These are phyloP conservation scores for Varanus salvator DNA, from an alignment of 2,113 vertebrate genomes.

Conservation along the genomic window DNA sequence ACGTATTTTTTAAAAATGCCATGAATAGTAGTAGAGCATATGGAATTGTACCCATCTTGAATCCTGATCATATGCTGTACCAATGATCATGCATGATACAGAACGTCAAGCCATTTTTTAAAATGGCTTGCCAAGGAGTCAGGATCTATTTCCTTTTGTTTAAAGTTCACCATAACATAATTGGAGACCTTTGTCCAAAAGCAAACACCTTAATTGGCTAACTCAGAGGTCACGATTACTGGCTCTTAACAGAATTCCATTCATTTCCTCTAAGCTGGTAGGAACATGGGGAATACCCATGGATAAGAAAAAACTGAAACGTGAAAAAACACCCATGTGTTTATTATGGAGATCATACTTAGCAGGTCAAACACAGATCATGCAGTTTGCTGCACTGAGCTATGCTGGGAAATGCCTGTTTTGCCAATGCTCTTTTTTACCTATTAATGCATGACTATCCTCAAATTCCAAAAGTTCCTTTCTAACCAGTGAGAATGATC, in stretches of 20 bases:
- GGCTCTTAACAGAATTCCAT: not conserved
- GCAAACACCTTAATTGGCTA: fast-evolving
- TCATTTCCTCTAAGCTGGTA: not conserved
- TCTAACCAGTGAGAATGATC: not conserved
- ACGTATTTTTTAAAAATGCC: constrained; percentile 41
- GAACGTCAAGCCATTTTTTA: constrained; percentile 30
- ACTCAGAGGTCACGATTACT: not conserved
- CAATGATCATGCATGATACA: constrained; percentile 49
- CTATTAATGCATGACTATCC: not conserved
- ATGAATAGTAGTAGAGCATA: constrained; percentile 29
- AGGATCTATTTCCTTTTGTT: constrained; percentile 11
- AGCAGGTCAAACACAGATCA: not conserved
- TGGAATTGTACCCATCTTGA: constrained; percentile 31
- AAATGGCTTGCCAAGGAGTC: constrained; percentile 52
- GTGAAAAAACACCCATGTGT: constrained; percentile 12
- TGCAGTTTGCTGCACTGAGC: not conserved
- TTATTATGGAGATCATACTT: not conserved
- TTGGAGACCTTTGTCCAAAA: not conserved
- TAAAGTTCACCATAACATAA: not conserved
- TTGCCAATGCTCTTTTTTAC: constrained; percentile 7
- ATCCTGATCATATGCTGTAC: constrained; percentile 50
- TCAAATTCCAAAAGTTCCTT: not conserved
- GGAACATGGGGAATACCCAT: not conserved
- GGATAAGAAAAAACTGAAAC: fast-evolving
- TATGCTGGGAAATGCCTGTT: not conserved